Evolutionary conservation across 2,113 vertebrate species (phyloP).

Genomic region (Gallinago jamesoni): DNA sequence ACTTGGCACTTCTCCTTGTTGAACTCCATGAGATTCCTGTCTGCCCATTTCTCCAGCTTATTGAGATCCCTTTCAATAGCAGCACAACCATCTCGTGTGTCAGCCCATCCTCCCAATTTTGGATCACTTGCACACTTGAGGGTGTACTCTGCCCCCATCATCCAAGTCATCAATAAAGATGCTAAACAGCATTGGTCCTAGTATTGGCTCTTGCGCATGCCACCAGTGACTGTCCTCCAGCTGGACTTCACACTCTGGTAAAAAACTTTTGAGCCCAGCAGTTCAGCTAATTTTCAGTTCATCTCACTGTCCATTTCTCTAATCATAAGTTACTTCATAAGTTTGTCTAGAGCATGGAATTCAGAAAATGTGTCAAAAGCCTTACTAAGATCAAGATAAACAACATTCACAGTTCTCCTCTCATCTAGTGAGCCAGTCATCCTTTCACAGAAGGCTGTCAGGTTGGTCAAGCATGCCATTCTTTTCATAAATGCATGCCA

Average conservation of each 20-base stretch:
- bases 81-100: not conserved
- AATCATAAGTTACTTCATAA: not conserved
- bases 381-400: not conserved
- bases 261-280: not conserved
- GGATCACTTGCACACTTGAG: not conserved
- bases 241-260: not conserved
- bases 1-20: not conserved
- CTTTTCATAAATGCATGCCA: not conserved
- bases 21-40: not conserved
- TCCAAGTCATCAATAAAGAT: not conserved
- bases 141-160: not conserved
- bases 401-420: not conserved
- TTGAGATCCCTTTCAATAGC: not conserved
- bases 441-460: not conserved
- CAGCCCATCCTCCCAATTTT: not conserved
- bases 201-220: rapidly evolving
- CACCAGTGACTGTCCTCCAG: not conserved
- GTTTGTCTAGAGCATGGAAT: not conserved
- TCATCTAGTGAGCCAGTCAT: not conserved
- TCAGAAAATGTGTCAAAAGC: not conserved
- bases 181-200: not conserved
- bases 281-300: not conserved
- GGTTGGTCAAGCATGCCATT: not conserved
- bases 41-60: not conserved
- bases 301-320: not conserved